phyloP scores from a whole-genome alignment of 2,888 invertebrate genomes.

The Chalcosyrphus nemorum region DNA sequence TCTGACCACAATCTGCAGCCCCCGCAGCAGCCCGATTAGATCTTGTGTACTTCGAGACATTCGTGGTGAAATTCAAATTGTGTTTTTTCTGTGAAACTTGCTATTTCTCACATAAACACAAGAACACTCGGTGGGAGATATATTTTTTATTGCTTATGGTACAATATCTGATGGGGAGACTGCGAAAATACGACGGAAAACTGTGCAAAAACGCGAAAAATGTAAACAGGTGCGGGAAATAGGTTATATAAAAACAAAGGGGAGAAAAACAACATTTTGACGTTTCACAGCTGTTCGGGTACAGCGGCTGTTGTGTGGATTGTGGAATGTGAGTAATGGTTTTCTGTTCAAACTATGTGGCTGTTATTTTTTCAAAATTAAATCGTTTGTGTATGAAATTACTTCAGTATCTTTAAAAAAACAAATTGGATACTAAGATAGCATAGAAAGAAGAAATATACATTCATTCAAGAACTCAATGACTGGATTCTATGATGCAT shows the following conservation, averaged over 20 bases:
- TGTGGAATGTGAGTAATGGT: neutral
- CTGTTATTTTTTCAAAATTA: neutral
- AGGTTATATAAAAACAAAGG: slow-evolving; percentile 59
- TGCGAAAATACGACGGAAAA: neutral
- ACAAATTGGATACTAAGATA: no score
- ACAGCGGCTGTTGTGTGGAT: slow-evolving; percentile 58
- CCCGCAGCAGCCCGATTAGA: slow-evolving; percentile 86
- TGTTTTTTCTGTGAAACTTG: neutral
- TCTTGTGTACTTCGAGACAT: slow-evolving; percentile 84
- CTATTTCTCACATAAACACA: slow-evolving; percentile 14
- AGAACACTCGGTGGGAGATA: neutral
- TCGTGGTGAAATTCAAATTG: slow-evolving; percentile 50
- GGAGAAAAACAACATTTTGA: slow-evolving; percentile 1
- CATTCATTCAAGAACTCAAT: no score
- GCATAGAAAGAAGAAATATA: no score
- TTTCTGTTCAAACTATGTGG: neutral
- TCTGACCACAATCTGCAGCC: slow-evolving; percentile 86
- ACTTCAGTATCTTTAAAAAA: no score
- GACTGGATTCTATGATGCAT: no score
- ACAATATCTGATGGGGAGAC: neutral
- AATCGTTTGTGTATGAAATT: neutral
- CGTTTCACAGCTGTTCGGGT: slow-evolving; percentile 9
- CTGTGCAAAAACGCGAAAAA: slow-evolving; percentile 23
- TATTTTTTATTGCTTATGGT: slow-evolving; percentile 3
- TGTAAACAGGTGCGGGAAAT: slow-evolving; percentile 51